Evolutionary conservation across 2,113 vertebrate genomes (phyloP).

Genomic region (Chiloscyllium plagiosum): DNA sequence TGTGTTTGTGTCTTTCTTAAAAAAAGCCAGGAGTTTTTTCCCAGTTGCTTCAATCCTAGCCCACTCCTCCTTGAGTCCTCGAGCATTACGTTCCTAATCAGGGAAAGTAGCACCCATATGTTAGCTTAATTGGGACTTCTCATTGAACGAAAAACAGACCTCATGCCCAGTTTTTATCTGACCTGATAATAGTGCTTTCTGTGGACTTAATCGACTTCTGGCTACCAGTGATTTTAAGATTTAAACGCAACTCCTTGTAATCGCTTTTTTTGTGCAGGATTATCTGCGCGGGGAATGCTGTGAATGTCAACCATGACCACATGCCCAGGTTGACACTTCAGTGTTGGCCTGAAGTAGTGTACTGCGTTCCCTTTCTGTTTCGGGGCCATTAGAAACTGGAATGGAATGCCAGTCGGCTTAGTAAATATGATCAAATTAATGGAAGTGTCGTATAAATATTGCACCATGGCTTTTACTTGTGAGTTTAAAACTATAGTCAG

Average conservation of each 20-base stretch:
- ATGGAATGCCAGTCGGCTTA: not conserved
- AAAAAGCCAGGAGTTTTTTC: not conserved
- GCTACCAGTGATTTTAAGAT: not conserved
- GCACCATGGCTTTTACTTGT: not conserved
- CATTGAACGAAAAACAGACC: not conserved
- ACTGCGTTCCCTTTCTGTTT: not conserved
- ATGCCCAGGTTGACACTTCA: not conserved
- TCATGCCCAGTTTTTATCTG: not conserved
- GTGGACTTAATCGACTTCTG: not conserved
- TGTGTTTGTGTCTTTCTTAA: not conserved
- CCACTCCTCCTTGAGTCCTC: not conserved
- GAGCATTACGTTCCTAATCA: not conserved
- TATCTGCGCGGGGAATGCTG: not conserved
- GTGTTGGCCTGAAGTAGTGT: not conserved
- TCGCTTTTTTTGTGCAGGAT: not conserved
- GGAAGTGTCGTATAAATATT: not conserved
- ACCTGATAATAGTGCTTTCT: not conserved
- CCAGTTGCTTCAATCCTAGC: not conserved
- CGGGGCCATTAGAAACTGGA: not conserved
- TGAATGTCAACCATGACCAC: not conserved
- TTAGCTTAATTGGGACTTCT: not conserved
- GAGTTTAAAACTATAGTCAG: not conserved
- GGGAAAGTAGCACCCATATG: not conserved
- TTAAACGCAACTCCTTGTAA: not conserved
- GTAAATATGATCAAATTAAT: not conserved